Evolutionary conservation across 2,113 vertebrate species (phyloP), one percentile per base, ranked within the genome.

Genomic region (Heterotilapia buettikoferi): DNA sequence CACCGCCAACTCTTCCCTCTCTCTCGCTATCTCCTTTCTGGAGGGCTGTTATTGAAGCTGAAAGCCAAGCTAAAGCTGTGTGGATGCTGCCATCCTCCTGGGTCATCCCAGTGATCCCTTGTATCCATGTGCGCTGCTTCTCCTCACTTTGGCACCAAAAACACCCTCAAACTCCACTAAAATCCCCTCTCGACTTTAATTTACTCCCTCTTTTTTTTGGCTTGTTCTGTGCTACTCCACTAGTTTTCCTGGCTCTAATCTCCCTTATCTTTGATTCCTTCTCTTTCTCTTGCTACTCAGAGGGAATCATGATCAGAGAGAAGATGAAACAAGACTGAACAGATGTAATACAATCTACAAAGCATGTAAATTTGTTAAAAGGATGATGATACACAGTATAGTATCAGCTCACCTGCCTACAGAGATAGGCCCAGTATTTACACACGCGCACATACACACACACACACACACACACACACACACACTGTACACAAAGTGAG

Each of bases 31-130:
- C 61, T 84, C 83, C 61, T 85, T 84, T 92, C 83, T 79, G 36
- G 86, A 82, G 86, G 18, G 87, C 84, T 91, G 92, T 91, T 93
- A 93, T 83, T 90, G 91, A 93, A 93, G 90, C 90, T 84, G 90
- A 94, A 94, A 94, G 89, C 90, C 86, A 19, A 90, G 86, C 89
- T 90, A 88, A 91, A 94, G 90, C 92, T 88, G 71, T 38, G 29
- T 80, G 63, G 45, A 87, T 79, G 91, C 88, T 85, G 84, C 86
- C 88, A 31, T 90, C 90, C 93, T 92, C 91, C 21, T 68, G 91
- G 90, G 91, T 93, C 90, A 81, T 80, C 83, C 26, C 61, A 14
- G 83, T 94, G 92, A 94, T 92, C 93, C 90, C 83, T 33, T 29
- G 79, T 86, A 91, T 89, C 91, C 50, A 26, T 83, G 87, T 80